A percentile compares a stretch with the other conserved stretches of the same genome.
phyloP scores from a whole-genome alignment of 2,113 vertebrate species.

The Chlorodrepanis virens region DNA sequence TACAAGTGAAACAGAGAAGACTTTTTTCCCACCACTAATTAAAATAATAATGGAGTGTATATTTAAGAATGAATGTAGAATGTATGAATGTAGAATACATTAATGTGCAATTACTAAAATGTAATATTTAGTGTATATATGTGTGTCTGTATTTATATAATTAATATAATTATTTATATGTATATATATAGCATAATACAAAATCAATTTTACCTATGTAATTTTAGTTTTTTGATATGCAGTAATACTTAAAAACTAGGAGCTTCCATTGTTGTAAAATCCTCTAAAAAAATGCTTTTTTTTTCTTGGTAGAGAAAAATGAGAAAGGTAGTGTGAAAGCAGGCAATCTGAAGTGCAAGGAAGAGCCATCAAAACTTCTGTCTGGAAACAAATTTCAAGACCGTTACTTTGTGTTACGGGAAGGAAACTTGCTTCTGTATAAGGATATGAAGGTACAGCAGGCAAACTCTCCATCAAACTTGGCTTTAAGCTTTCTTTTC shows the following conservation, averaged over 20 bases:
- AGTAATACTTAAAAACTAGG: background rate
- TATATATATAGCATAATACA: background rate
- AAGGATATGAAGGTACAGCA: conserved; percentile 88
- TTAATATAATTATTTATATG: background rate
- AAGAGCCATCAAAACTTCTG: conserved; percentile 89
- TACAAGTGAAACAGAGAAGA: background rate
- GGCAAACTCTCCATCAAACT: background rate
- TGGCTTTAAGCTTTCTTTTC: background rate
- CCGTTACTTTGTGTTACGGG: conserved; percentile 82
- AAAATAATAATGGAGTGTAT: background rate
- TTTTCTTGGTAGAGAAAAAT: conserved; percentile 64
- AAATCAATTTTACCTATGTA: background rate
- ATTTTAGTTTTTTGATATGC: background rate
- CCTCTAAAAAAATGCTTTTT: background rate
- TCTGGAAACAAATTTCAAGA: conserved; percentile 95
- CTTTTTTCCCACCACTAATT: background rate
- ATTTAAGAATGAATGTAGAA: background rate
- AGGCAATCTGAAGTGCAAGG: conserved; percentile 85
- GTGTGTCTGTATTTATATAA: background rate
- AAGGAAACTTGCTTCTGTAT: conserved; percentile 86
- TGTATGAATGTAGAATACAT: background rate
- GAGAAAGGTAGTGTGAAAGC: conserved; percentile 72
- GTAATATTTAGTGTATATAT: background rate
- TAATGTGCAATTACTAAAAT: background rate
- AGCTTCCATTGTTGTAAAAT: background rate